These are phyloP conservation scores for Pyrocephalus nanus DNA, from an alignment of 2,797 vertebrate genomes.

Conservation along the genomic window DNA sequence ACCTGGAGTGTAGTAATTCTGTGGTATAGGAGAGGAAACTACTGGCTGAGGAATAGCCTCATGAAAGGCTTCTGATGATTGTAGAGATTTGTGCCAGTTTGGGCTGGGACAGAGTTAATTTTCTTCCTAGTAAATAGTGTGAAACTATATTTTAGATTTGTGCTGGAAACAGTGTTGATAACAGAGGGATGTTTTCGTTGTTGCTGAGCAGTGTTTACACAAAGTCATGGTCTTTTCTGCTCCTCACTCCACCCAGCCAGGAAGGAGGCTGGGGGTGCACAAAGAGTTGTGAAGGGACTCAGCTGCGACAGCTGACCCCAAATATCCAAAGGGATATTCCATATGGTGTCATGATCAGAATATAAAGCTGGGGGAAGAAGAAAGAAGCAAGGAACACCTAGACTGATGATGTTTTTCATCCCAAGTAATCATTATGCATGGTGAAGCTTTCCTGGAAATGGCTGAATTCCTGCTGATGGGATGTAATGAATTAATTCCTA, in stretches of 20 bases:
- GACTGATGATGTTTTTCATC: rapidly evolving
- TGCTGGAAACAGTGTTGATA: not conserved
- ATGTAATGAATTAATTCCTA: not conserved
- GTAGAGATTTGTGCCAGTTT: not conserved
- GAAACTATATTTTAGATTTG: not conserved
- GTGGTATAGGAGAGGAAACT: not conserved
- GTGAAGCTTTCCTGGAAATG: not conserved
- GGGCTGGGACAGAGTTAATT: not conserved
- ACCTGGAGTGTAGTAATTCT: not conserved
- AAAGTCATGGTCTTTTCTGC: not conserved
- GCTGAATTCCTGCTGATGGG: not conserved
- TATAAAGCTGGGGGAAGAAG: not conserved
- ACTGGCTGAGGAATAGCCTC: not conserved
- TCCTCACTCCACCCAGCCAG: rapidly evolving
- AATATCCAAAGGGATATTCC: not conserved
- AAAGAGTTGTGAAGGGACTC: not conserved
- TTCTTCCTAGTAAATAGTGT: not conserved
- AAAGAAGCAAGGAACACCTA: not conserved
- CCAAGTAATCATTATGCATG: rapidly evolving
- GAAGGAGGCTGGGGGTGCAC: not conserved
- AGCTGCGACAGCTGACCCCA: not conserved
- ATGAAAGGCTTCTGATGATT: not conserved
- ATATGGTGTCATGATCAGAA: not conserved
- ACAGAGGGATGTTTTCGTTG: not conserved
- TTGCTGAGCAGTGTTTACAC: not conserved